Base-by-base conservation (phyloP, 2,113 vertebrate species). In the Ictalurus punctatus region DNA sequence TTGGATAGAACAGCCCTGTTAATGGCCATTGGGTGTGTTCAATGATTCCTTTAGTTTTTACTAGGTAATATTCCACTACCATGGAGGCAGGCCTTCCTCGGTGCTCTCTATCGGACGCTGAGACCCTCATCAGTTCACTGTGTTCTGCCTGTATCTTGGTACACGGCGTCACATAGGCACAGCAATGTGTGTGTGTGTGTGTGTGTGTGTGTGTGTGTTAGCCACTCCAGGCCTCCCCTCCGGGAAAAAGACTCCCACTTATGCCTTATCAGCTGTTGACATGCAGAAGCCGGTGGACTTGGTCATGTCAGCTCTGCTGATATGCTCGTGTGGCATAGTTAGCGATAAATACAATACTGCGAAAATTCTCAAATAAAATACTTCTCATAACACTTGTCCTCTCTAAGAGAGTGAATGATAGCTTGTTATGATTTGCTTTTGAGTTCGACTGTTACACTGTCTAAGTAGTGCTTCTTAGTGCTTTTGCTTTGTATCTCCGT, bases 61-160 rank as follows among this genome's bases (percentile, higher is more conserved):
- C 44, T 25, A 19, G 40, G 78, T 83, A 52, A 89, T 44, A 52
- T 52, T 30, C 74, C 74, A 87, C 48, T 69, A 54, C 25, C 78
- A 54, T 8, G 54, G 67, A 85, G 44, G 44, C 34, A 74, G 48
- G 21, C 17, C 69, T 56, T 81, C 25, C 14, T 79, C 71, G 52
- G 19, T 40, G 44, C n/a, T 89, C 73, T 56, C 89, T 89, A 88
- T 83, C 71, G 87, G 80, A 87, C 90, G 4, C 80, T 23, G n/a
- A 87, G 86, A 87, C 85, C 80, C 59, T 67, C 74, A 44, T 84
- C 86, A 65, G 89, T 83, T 89, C 85, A 87, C 88, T 30, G 80
- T 91, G 85, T 89, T 88, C 91, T 73, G 84, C 52, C 34, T 67
- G 54, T 89, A 87, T 90, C 91, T 80, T 63, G 40, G 91, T 89